Evolutionary conservation across 1,140 invertebrate species (phyloP), one percentile per base, ranked within the genome.

Genomic region (Lepidostoma basale): DNA sequence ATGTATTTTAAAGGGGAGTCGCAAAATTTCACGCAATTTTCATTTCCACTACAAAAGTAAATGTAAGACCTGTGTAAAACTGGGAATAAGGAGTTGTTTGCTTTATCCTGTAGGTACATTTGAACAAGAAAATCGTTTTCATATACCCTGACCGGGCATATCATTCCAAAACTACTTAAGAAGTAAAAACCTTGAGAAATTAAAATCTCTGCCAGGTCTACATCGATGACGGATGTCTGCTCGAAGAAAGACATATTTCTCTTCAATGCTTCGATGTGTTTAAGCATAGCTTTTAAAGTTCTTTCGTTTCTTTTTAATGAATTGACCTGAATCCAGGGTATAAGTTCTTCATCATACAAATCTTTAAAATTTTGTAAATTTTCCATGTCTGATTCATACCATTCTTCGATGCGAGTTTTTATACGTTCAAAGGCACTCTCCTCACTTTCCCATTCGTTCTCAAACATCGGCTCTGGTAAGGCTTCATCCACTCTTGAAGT

Each of bases 111-210:
- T 54, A 80, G 76, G 73, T 80, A 88, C 63, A 83, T 81, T 65
- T 84, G 78, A 47, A 86, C 73, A 2, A 79, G 73, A 59, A 77
- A 75, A 22, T 80, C 74, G 56, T 81, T 78, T 68, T 84, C 77
- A 72, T 73, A 82, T 22, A 85, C 76, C 74, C 84, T 83, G 0
- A 88, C 85, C 0, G 87, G 87, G 76, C 87, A 88, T 72, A 81
- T 81, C 28, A 82, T 79, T 33, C 84, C 80, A 74, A 87, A 88
- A 70, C 82, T 82, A 73, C 87, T 88, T 3, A 85, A 68, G 62
- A 88, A 83, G 70, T 76, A 85, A 75, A 85, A 87, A 5, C 87
- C 87, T 59, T 76, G 74, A 2, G 74, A 67, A 39, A 88, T 70
- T 20, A 88, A 75, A 62, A 75, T 76, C 70, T 87, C 84, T 2